Evolutionary conservation across 2,888 invertebrate species (phyloP).

Genomic region (Melanostoma scalare): DNA sequence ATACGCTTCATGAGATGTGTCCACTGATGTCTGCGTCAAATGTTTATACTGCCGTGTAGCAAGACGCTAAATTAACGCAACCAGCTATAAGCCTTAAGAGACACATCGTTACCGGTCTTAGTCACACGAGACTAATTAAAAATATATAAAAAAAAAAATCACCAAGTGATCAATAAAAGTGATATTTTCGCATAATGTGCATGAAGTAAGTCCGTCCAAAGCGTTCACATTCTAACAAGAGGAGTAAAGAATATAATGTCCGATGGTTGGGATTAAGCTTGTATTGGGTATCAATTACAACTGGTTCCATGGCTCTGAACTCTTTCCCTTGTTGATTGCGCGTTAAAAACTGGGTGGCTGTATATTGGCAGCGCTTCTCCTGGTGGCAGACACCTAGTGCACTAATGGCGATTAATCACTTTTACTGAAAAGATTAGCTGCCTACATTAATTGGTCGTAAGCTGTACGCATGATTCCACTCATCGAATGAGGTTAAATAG

Average conservation of each 20-base stretch:
- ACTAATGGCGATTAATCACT: constrained; percentile 71
- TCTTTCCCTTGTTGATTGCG: constrained; percentile 41
- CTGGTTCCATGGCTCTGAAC: constrained; percentile 40
- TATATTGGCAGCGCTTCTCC: constrained; percentile 18
- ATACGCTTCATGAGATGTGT: constrained; percentile 44
- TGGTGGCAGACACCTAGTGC: constrained; percentile 46
- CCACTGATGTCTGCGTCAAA: constrained; percentile 42
- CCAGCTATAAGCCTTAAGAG: constrained; percentile 19
- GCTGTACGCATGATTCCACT: constrained; percentile 49
- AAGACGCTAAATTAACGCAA: constrained; percentile 10
- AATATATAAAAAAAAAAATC: constrained; percentile 13
- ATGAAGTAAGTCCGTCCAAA: constrained; percentile 24
- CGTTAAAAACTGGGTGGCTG: constrained; percentile 32
- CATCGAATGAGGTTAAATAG: constrained; percentile 41
- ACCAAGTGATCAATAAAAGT: constrained; percentile 58
- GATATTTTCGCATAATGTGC: constrained; percentile 69
- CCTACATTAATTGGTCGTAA: constrained; percentile 68
- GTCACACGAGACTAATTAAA: constrained; percentile 58
- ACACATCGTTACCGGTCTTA: constrained; percentile 45
- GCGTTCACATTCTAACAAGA: constrained; percentile 14
- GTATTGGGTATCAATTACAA: constrained; percentile 53
- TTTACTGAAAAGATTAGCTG: constrained; percentile 66
- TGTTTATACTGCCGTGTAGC: constrained; percentile 46
- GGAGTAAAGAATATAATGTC: neutral
- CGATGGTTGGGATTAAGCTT: no score